phyloP scores from a whole-genome alignment of 92 coral and sea anemone genomes.

The Epizoanthus fatuus region DNA sequence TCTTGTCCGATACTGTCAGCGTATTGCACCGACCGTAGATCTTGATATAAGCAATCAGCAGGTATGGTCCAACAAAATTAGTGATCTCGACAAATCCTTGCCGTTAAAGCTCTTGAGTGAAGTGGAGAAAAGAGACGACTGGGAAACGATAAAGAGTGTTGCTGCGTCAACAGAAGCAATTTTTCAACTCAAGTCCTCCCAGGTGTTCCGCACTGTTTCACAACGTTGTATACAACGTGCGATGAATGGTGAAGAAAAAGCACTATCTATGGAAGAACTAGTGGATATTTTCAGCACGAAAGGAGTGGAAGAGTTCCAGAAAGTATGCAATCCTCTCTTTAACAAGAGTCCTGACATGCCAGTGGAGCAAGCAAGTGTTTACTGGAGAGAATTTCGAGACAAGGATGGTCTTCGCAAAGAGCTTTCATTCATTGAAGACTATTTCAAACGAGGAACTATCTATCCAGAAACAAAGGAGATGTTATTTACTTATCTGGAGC shows the following conservation, averaged over 20 bases:
- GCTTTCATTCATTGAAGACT: conserved; percentile 48
- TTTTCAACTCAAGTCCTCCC: conserved; percentile 14
- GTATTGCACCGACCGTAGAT: neutral
- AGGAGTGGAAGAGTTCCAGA: conserved; percentile 37
- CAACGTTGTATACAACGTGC: neutral
- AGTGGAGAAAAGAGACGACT: conserved; percentile 2
- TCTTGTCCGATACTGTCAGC: conserved; percentile 14
- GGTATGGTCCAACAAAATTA: neutral
- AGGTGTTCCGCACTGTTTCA: conserved; percentile 23
- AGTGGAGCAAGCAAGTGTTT: neutral
- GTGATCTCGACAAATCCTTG: neutral
- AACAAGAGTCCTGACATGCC: neutral
- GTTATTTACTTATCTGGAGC: conserved; percentile 56
- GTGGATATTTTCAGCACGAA: conserved; percentile 1
- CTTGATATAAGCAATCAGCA: conserved; percentile 4
- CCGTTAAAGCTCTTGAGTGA: neutral
- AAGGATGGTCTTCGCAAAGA: conserved; percentile 62
- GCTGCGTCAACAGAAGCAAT: conserved; percentile 1
- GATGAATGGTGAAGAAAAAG: conserved; percentile 1
- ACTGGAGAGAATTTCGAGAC: conserved; percentile 35
- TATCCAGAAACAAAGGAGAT: conserved; percentile 26
- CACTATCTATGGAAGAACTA: conserved; percentile 5
- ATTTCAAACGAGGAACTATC: conserved; percentile 19
- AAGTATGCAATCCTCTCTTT: conserved; percentile 36
- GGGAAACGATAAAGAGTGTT: neutral